A percentile compares a stretch with the other conserved stretches of the same genome.
Conservation (phyloP, 2,113 vertebrate species). For the Amia ocellicauda region DNA sequence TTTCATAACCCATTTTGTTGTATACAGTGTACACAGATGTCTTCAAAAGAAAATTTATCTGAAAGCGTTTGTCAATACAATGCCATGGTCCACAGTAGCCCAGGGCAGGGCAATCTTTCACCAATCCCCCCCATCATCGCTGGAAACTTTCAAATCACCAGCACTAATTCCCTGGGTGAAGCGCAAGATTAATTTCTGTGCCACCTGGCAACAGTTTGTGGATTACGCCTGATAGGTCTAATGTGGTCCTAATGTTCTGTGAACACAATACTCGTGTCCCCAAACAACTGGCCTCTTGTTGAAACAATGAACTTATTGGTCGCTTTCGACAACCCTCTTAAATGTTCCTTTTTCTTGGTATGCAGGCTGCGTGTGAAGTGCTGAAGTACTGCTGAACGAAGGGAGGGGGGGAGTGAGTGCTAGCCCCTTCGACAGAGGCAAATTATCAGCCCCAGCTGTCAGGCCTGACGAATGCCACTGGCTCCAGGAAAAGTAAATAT, state of each 20-base stretch:
- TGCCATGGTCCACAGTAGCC: constrained; percentile 10
- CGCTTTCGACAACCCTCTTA: constrained; percentile 56
- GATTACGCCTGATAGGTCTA: constrained; percentile 48
- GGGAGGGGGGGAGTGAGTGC: constrained; percentile 31
- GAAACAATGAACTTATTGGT: constrained; percentile 50
- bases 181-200: constrained; percentile 70
- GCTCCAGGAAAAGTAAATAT: constrained; percentile 40
- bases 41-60: background rate
- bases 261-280: constrained; percentile 44
- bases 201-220: constrained; percentile 67
- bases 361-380: constrained; percentile 52
- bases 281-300: constrained; percentile 65
- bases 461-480: constrained; percentile 36
- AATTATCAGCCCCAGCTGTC: constrained; percentile 62
- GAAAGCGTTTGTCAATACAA: background rate
- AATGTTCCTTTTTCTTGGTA: constrained; percentile 49
- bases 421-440: constrained; percentile 62
- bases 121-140: constrained; percentile 43
- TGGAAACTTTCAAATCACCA: constrained; percentile 54
- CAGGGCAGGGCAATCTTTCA: constrained; percentile 33
- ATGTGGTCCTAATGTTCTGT: constrained; percentile 56
- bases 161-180: constrained; percentile 54
- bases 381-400: constrained; percentile 43
- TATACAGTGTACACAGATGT: background rate
- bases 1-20: no score